These are phyloP conservation scores for Agrypnia vestita DNA, from an alignment of 1,140 invertebrate genomes.

Conservation along the genomic window DNA sequence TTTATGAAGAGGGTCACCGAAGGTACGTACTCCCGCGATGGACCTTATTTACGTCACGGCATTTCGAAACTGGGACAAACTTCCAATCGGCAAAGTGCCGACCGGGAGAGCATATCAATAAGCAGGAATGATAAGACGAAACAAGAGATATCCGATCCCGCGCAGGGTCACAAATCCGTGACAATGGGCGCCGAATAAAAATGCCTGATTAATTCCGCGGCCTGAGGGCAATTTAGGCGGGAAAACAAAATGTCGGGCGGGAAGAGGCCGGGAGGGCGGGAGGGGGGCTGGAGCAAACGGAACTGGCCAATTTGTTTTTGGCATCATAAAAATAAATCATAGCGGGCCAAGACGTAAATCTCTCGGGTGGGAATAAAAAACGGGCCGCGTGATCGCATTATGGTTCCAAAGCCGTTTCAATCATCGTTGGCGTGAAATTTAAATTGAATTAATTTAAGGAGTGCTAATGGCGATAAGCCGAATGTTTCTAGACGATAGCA, in stretches of 20 bases:
- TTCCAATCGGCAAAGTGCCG: conserved; percentile 42
- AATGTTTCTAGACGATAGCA: background rate
- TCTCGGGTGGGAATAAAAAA: conserved; percentile 45
- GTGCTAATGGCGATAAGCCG: background rate
- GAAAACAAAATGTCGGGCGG: conserved; percentile 38
- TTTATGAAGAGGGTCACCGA: background rate
- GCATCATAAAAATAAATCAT: conserved; percentile 60
- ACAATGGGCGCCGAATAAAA: conserved; percentile 41
- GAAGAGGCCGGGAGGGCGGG: conserved; percentile 44
- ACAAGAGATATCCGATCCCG: conserved; percentile 22
- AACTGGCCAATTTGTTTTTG: conserved; percentile 60
- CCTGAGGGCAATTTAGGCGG: conserved; percentile 32
- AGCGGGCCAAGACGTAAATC: conserved; percentile 55
- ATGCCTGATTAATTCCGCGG: conserved; percentile 38
- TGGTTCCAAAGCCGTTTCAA: conserved; percentile 29
- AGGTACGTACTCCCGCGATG: background rate
- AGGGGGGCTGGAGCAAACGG: conserved; percentile 49
- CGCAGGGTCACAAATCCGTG: conserved; percentile 16
- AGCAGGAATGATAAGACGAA: background rate
- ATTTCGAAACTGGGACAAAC: conserved; percentile 14
- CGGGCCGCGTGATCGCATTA: conserved; percentile 30
- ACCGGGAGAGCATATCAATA: conserved; percentile 35
- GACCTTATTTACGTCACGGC: no score
- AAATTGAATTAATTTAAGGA: conserved; percentile 23
- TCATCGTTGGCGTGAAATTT: conserved; percentile 39